Base-by-base conservation (phyloP, 2,888 invertebrate genomes). In the Didymodactylos carnosus region DNA sequence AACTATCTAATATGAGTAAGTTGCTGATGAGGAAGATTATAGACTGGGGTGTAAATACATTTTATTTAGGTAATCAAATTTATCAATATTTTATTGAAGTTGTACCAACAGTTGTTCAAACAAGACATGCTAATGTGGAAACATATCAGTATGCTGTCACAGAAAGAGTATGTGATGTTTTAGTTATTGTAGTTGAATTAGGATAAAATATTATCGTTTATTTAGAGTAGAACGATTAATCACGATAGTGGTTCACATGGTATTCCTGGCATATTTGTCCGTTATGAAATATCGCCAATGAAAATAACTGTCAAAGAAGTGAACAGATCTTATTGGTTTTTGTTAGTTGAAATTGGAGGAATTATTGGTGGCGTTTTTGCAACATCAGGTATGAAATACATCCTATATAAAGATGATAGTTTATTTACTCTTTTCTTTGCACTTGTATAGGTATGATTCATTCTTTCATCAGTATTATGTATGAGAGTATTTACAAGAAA, bases 81-180 rank as follows among this genome's bases (percentile, higher is more conserved):
- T 92, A 88, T 82, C 92, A 94, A 80, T 97, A 97, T 85, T 95
- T 94, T 80, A 87, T 97, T 71, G 91, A 94, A 85, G 90, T 97
- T 25, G 95, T 97, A 0, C 94, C 95, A 0, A 97, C 97, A 0
- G 90, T 91, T 80, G 90, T 97, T n/a, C 79, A 81, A 39, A 83
- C 83, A 10, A 79, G 79, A 73, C 76, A 77, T 72, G 78, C 80
- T 35, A 78, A 80, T 43, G 78, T 82, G 71, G 80, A 82, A 76
- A 83, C 94, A 0, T 95, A 89, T 81, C 95, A 97, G 82, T 97
- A 94, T 82, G 90, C 94, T 16, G 93, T 93, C 0, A 93, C 94
- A 79, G 92, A 93, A 86, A 79, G 82, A 79, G 84, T 85, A 39
- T 19, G n/a, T 69, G 16, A 27, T 11, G 6, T 13, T 39, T 8